Percentiles rank a stretch among this genome's conserved stretches.
These are phyloP conservation scores for Benthosema pterotum DNA, from an alignment of 2,797 vertebrate genomes.

Conservation along the genomic window DNA sequence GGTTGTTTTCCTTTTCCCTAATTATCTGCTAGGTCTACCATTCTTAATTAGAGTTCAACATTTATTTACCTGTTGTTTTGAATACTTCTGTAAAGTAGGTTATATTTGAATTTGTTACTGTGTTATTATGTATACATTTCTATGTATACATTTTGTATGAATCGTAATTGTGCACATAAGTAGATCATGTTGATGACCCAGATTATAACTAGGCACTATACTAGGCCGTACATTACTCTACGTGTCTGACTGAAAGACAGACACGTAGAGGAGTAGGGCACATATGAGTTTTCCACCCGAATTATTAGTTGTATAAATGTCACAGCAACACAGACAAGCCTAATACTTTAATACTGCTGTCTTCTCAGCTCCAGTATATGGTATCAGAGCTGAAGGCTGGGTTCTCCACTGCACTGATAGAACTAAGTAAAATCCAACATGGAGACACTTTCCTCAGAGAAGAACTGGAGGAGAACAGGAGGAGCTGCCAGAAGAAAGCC, in stretches of 20 bases:
- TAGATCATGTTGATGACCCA: too few species aligned
- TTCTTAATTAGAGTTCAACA: too few species aligned
- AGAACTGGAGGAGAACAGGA: conserved; percentile 78
- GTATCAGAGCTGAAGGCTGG: conserved; percentile 81
- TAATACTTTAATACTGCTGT: neutral
- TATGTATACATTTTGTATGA: too few species aligned
- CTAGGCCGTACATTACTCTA: too few species aligned
- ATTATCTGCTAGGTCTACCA: neutral
- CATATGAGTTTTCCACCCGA: too few species aligned
- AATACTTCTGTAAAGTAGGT: neutral
- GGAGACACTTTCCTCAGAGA: conserved; percentile 77
- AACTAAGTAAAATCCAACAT: conserved; percentile 81
- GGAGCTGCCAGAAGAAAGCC: conserved; percentile 77
- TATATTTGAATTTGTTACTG: neutral
- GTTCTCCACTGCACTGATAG: conserved; percentile 75
- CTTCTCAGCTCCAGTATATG: conserved; percentile 75
- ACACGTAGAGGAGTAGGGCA: too few species aligned
- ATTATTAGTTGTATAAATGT: too few species aligned
- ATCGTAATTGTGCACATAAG: too few species aligned
- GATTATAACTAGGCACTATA: too few species aligned
- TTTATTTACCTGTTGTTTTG: too few species aligned
- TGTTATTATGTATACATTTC: neutral
- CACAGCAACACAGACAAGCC: neutral
- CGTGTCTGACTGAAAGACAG: too few species aligned
- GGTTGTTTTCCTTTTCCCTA: conserved; percentile 58